Evolutionary conservation across 1,140 invertebrate genomes (phyloP).

Genomic region (Drosophila pruinosa): DNA sequence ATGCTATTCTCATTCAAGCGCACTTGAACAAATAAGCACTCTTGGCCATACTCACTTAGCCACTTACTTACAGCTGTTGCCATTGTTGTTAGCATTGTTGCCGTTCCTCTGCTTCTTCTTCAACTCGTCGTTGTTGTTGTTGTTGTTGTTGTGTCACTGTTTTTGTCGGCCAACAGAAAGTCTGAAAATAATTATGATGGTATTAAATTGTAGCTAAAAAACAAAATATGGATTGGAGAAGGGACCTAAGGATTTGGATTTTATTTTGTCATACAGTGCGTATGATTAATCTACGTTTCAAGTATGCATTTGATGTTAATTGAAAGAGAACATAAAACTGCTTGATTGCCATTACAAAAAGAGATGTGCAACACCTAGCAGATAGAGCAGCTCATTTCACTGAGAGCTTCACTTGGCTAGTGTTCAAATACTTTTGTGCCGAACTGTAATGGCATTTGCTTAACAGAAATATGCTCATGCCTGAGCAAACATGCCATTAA

Average conservation of each 20-base stretch:
- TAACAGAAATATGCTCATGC: background rate
- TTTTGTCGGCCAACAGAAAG: conserved; percentile 10
- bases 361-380: no score
- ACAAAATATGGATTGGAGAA: background rate
- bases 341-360: no score
- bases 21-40: conserved; percentile 62
- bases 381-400: no score
- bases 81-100: conserved; percentile 47
- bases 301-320: no score
- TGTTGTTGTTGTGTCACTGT: conserved; percentile 4
- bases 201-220: conserved; percentile 41
- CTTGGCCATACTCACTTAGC: conserved; percentile 62
- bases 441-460: background rate
- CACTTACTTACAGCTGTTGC: conserved; percentile 57
- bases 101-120: background rate
- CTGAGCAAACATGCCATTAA: background rate
- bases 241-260: background rate
- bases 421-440: background rate
- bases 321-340: no score
- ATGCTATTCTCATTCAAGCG: conserved; percentile 48
- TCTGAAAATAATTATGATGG: conserved; percentile 10
- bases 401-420: no score
- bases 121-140: conserved; percentile 17
- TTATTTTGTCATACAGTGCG: background rate
- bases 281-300: background rate